Evolutionary conservation across 2,888 invertebrate species (phyloP), one percentile per base, ranked within the genome.

Genomic region (Gymnoscelis rufifasciata): DNA sequence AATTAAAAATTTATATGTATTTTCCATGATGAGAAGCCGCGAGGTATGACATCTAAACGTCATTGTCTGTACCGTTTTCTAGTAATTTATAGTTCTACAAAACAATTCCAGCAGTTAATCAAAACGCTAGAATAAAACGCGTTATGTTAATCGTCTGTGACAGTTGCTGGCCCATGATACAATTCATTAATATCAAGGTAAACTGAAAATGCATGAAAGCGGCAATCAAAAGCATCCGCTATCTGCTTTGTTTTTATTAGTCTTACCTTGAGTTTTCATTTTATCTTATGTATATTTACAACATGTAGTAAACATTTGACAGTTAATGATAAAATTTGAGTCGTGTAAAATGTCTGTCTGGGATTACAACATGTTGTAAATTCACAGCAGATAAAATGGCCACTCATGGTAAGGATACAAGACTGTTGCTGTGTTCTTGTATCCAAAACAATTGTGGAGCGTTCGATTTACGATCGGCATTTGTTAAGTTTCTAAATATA

Each of bases 401-500:
- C n/a, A n/a, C n/a, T n/a, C n/a, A n/a, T n/a, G n/a, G n/a, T n/a
- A n/a, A n/a, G n/a, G n/a, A n/a, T n/a, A n/a, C n/a, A n/a, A n/a
- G n/a, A n/a, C n/a, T n/a, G n/a, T n/a, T n/a, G n/a, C n/a, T n/a
- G n/a, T 5, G 19, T 19, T 19, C 19, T 3, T 74, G 68, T 70
- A 79, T 77, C 76, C 76, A 78, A 83, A 83, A 87, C 84, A 86
- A 86, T 84, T 77, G 79, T 66, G 56, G 63, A 56, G 70, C 74
- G 71, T 80, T 81, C 83, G 77, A 83, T 80, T 76, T 78, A 77
- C 80, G 82, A 77, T 83, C 79, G 86, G 84, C 69, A 84, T 83
- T 83, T 72, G 78, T 80, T 77, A 71, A 11, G 68, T 68, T 50
- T 73, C 87, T 87, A 87, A 83, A 87, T 86, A 80, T 87, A 86